phyloP scores from a whole-genome alignment of 2,797 vertebrate species.

The Clarias platycephalus region DNA sequence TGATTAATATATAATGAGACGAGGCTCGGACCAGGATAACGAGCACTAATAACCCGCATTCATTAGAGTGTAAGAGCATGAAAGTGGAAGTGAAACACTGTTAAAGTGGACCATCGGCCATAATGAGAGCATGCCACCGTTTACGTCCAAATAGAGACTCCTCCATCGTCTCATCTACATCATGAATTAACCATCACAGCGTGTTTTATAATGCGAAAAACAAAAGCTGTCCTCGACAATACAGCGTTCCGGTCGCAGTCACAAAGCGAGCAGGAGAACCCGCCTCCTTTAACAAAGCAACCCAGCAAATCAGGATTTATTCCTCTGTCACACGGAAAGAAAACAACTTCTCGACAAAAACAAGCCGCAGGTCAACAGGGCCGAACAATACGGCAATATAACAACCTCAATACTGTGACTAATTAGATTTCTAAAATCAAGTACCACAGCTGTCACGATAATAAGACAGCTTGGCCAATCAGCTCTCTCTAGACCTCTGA shows the following conservation, averaged over 20 bases:
- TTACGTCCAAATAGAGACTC: background rate
- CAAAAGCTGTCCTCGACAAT: background rate
- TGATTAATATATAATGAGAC: slow-evolving; percentile 35
- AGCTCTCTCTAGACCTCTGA: too few species aligned
- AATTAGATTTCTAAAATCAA: too few species aligned
- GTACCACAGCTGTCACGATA: too few species aligned
- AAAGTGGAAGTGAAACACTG: background rate
- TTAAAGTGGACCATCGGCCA: background rate
- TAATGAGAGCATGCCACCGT: background rate
- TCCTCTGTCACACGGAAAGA: background rate
- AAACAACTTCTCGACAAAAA: background rate
- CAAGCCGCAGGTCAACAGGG: too few species aligned
- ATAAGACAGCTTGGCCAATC: too few species aligned
- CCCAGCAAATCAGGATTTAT: background rate
- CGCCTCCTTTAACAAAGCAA: background rate
- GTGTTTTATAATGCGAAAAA: background rate
- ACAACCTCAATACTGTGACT: too few species aligned
- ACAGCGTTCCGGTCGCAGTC: background rate
- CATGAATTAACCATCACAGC: background rate
- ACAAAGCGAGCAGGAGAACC: background rate
- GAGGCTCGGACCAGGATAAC: background rate
- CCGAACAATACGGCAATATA: too few species aligned
- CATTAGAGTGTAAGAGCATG: background rate
- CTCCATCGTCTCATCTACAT: background rate
- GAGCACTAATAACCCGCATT: background rate